These are phyloP conservation scores for Butorides virescens DNA, from an alignment of 2,113 vertebrate genomes.

Conservation along the genomic window DNA sequence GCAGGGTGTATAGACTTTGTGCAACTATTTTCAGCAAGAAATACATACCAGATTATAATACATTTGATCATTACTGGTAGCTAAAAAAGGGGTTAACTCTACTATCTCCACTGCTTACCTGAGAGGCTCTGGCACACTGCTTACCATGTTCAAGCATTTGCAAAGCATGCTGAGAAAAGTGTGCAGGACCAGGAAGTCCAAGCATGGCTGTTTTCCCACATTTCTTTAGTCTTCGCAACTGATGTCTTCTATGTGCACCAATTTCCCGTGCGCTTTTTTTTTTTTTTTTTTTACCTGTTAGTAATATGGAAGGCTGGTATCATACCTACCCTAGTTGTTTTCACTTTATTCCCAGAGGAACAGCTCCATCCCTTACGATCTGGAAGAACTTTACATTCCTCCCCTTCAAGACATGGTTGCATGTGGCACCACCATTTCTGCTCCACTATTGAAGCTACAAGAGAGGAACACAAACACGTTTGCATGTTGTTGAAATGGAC, in stretches of 20 bases:
- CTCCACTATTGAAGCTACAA: conserved; percentile 93
- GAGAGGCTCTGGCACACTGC: conserved; percentile 1
- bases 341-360: conserved; percentile 96
- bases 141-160: neutral
- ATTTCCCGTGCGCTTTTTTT: neutral
- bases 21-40: neutral
- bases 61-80: neutral
- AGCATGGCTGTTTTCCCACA: neutral
- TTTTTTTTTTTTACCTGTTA: neutral
- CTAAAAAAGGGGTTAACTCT: neutral
- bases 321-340: conserved; percentile 93
- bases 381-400: conserved; percentile 97
- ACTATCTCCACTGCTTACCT: conserved; percentile 28
- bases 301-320: neutral
- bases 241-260: neutral
- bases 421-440: conserved; percentile 99
- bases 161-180: neutral
- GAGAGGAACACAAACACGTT: neutral
- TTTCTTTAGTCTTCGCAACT: neutral
- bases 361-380: conserved; percentile 99
- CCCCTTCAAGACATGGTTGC: conserved; percentile 97
- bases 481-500: neutral
- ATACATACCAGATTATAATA: neutral
- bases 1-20: neutral
- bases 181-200: neutral